Evolutionary conservation across 2,113 vertebrate genomes (phyloP).

Genomic region (Sigmodon hispidus): DNA sequence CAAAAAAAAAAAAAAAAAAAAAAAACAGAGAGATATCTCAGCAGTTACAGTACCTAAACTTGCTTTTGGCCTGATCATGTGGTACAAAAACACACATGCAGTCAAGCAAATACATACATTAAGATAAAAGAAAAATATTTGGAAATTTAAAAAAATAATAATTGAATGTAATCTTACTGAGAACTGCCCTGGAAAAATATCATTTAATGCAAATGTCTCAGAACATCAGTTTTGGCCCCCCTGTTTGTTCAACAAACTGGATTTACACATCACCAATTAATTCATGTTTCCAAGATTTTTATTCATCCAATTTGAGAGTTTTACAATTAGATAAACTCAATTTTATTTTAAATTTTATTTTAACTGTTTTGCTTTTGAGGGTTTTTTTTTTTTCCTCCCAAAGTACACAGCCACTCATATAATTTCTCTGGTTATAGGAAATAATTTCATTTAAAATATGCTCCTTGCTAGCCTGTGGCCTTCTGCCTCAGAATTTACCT

Average conservation of each 20-base stretch:
- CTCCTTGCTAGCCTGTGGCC: slow-evolving; percentile 74
- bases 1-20: background rate
- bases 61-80: background rate
- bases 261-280: slow-evolving; percentile 12
- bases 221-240: background rate
- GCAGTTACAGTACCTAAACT: too few relatives aligned
- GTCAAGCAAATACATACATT: background rate
- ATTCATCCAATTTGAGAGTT: background rate
- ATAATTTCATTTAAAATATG: slow-evolving; percentile 71
- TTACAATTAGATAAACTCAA: slow-evolving; percentile 27
- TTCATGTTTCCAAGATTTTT: background rate
- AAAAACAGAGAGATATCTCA: background rate
- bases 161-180: background rate
- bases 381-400: slow-evolving; percentile 28
- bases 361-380: slow-evolving; percentile 41
- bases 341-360: slow-evolving; percentile 40
- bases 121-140: background rate
- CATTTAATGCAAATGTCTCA: slow-evolving; percentile 2
- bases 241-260: background rate
- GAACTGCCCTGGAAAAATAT: background rate
- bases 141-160: background rate
- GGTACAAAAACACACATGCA: background rate
- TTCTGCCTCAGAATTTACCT: slow-evolving; percentile 76
- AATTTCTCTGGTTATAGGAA: slow-evolving; percentile 67
- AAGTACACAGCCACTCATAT: slow-evolving; percentile 66